Conservation (phyloP, 2,888 invertebrate genomes). For the Phytoseiulus persimilis region DNA sequence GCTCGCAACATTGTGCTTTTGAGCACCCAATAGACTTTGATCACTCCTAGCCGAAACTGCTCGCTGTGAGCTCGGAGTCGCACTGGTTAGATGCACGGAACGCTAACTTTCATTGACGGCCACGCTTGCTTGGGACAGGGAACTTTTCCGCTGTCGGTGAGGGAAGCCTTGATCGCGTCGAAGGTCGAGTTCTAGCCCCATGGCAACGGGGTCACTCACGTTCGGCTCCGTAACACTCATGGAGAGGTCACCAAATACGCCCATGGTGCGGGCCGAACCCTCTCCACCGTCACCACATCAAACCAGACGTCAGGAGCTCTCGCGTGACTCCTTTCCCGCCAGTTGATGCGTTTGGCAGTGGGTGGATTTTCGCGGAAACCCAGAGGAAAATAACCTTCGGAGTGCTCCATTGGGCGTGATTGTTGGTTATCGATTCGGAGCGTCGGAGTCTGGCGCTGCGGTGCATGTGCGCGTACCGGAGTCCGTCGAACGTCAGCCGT, state of each 20-base stretch:
- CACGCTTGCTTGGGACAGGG: neutral
- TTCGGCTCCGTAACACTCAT: neutral
- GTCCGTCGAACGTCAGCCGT: neutral
- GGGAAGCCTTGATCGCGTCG: neutral
- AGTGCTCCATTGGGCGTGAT: neutral
- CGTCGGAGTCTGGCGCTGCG: neutral
- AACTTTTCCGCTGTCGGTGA: neutral
- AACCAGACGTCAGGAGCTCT: neutral
- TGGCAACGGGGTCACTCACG: neutral
- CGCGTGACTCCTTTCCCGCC: neutral
- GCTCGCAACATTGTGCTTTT: too few species aligned
- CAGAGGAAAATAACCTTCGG: neutral
- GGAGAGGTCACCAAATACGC: neutral
- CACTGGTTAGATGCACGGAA: neutral
- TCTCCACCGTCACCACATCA: neutral
- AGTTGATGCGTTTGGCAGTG: neutral
- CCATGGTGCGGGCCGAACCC: neutral
- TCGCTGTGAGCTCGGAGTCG: too few species aligned
- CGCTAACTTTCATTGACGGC: neutral
- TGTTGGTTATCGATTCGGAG: too few species aligned
- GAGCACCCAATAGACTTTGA: too few species aligned
- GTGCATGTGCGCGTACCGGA: neutral
- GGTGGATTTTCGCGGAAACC: neutral
- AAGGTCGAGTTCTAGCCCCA: neutral
- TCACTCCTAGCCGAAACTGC: too few species aligned